Evolutionary conservation across 2,113 vertebrate genomes (phyloP).

Genomic region (Ia io): DNA sequence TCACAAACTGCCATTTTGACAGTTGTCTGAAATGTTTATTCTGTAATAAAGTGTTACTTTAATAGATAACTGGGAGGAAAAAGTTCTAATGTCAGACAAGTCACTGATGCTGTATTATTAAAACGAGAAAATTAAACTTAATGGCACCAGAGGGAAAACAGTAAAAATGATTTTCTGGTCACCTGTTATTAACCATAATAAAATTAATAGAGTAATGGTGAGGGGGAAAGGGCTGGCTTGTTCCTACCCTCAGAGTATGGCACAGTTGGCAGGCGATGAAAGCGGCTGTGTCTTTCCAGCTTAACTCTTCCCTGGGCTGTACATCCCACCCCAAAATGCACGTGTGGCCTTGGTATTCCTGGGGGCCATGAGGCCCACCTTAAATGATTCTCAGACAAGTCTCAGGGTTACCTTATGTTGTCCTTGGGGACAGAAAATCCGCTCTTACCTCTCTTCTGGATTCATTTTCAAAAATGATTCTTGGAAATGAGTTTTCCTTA

Average conservation of each 20-base stretch:
- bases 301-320: constrained; percentile 56
- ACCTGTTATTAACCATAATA: constrained; percentile 68
- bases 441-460: constrained; percentile 71
- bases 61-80: constrained; percentile 41
- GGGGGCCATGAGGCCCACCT: constrained; percentile 14
- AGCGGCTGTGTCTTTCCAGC: neutral
- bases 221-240: neutral
- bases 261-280: neutral
- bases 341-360: neutral
- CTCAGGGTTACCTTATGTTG: constrained; percentile 64
- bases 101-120: constrained; percentile 28
- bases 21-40: constrained; percentile 3
- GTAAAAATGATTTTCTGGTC: constrained; percentile 65
- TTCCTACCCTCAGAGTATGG: neutral
- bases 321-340: neutral
- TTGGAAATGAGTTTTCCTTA: constrained; percentile 79
- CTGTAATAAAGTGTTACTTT: constrained; percentile 44
- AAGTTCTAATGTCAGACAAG: constrained; percentile 41
- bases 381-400: constrained; percentile 46
- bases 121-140: constrained; percentile 63
- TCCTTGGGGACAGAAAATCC: constrained; percentile 75
- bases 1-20: neutral
- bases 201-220: constrained; percentile 33
- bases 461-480: constrained; percentile 77
- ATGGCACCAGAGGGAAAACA: constrained; percentile 57